These are phyloP conservation scores for Panzeria rudis DNA, from an alignment of 2,888 invertebrate species.

Conservation along the genomic window DNA sequence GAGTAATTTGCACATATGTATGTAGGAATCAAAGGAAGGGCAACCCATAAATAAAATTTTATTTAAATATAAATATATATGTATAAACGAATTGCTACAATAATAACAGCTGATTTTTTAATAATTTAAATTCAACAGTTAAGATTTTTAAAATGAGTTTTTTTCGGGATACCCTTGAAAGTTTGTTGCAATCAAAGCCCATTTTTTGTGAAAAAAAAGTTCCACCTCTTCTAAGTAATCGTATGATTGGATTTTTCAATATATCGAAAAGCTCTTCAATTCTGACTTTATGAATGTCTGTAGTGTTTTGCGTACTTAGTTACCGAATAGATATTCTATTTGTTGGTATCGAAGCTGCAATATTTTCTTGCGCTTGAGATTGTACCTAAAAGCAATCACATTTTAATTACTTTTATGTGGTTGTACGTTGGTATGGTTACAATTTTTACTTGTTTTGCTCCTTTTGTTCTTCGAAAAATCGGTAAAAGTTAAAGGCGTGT, in stretches of 20 bases:
- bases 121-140: too few relatives aligned
- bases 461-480: slow-evolving; percentile 38
- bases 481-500: slow-evolving; percentile 64
- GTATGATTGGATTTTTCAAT: slow-evolving; percentile 59
- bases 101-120: too few relatives aligned
- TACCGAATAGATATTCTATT: slow-evolving; percentile 26
- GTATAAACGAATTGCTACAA: too few relatives aligned
- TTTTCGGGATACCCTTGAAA: slow-evolving; percentile 8
- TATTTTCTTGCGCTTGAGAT: slow-evolving; percentile 22
- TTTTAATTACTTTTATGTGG: slow-evolving; percentile 81
- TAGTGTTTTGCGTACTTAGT: background rate
- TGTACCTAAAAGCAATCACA: slow-evolving; percentile 78
- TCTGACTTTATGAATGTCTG: slow-evolving; percentile 15
- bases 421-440: slow-evolving; percentile 43
- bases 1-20: slow-evolving; percentile 62
- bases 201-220: background rate
- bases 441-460: slow-evolving; percentile 1
- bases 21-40: slow-evolving; percentile 9
- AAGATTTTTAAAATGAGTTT: background rate
- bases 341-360: slow-evolving; percentile 42
- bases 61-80: too few relatives aligned
- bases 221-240: slow-evolving; percentile 66
- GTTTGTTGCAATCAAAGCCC: background rate
- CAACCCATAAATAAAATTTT: background rate
- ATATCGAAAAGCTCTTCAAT: slow-evolving; percentile 13